These are phyloP conservation scores for Artemisiospiza belli DNA, from an alignment of 2,113 vertebrate genomes.

Conservation along the genomic window DNA sequence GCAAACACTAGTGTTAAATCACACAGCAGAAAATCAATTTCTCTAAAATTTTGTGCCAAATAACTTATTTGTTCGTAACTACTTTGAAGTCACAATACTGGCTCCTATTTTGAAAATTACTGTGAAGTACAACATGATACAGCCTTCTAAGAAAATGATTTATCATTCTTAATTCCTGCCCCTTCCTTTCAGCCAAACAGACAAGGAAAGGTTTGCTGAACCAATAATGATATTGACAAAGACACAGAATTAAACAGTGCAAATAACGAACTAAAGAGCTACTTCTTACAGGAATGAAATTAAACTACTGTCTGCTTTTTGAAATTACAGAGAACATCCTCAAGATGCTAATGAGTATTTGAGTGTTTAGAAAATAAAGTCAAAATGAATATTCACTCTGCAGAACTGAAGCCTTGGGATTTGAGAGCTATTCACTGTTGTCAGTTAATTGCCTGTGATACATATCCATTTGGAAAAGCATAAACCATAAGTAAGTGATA, in stretches of 20 bases:
- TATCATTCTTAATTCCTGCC: background rate
- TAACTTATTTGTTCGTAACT: background rate
- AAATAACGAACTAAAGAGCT: background rate
- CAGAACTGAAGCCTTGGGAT: background rate
- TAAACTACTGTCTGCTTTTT: background rate
- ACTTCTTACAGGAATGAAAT: background rate
- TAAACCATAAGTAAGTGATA: background rate
- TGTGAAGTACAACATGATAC: background rate
- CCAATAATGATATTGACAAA: slow-evolving; percentile 26
- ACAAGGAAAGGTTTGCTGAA: slow-evolving; percentile 35
- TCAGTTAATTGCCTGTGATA: background rate
- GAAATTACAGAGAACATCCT: background rate
- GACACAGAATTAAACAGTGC: background rate
- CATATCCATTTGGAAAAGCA: background rate
- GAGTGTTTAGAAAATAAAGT: background rate
- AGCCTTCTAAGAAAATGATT: background rate
- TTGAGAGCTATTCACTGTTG: background rate
- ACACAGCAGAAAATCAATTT: background rate
- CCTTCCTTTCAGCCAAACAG: slow-evolving; percentile 16
- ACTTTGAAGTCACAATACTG: background rate
- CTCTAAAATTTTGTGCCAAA: background rate
- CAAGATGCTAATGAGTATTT: background rate
- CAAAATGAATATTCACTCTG: background rate
- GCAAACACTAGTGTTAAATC: background rate
- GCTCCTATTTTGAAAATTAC: slow-evolving; percentile 1